These are phyloP conservation scores for Andrena dorsata DNA, from an alignment of 2,888 invertebrate genomes.

Conservation along the genomic window DNA sequence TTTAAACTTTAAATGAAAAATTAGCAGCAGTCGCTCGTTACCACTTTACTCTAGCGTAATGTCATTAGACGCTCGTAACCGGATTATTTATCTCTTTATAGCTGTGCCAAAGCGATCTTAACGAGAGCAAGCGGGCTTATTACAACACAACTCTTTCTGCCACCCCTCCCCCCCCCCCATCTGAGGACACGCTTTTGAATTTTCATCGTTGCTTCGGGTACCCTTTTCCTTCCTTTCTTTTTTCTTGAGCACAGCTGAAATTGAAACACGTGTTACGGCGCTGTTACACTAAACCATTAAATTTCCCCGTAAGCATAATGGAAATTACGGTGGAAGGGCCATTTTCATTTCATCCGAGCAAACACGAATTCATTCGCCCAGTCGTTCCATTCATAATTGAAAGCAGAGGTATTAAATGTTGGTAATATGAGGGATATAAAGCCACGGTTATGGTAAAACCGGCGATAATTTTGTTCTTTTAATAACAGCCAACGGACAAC, in stretches of 20 bases:
- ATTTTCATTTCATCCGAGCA: neutral
- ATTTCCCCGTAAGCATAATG: constrained; percentile 7
- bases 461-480: constrained; percentile 17
- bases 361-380: constrained; percentile 17
- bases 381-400: constrained; percentile 5
- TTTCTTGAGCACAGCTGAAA: constrained; percentile 4
- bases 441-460: neutral
- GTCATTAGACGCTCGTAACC: constrained; percentile 55
- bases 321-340: constrained; percentile 9
- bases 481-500: neutral
- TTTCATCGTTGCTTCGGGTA: constrained; percentile 7
- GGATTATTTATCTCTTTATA: constrained; percentile 59
- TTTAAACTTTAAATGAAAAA: constrained; percentile 55
- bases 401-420: constrained; percentile 12
- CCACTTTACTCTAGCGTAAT: constrained; percentile 53
- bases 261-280: constrained; percentile 21
- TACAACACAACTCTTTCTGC: constrained; percentile 31
- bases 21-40: constrained; percentile 62
- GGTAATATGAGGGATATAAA: constrained; percentile 13
- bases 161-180: neutral
- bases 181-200: constrained; percentile 4
- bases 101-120: constrained; percentile 53
- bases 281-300: neutral
- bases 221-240: neutral
- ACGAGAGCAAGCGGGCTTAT: constrained; percentile 49